Conservation (phyloP, 2,888 invertebrate genomes). For the Gastrophysa polygoni region DNA sequence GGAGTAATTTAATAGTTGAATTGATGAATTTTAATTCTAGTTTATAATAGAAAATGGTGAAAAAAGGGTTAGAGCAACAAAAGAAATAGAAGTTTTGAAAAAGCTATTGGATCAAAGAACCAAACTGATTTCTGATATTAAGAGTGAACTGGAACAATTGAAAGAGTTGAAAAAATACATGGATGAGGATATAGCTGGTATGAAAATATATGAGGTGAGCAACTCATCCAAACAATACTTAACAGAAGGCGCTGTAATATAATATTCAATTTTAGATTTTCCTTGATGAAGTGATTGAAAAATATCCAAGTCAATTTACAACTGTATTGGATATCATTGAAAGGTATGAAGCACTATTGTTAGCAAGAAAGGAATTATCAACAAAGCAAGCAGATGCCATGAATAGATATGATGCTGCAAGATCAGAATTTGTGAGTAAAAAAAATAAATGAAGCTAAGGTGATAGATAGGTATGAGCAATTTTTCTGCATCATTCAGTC, state of each 20-base stretch:
- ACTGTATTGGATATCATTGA: constrained; percentile 6
- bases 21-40: constrained; percentile 22
- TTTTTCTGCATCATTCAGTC: too few species aligned
- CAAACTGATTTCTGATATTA: not conserved
- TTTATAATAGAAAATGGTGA: constrained; percentile 37
- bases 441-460: not conserved
- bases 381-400: constrained; percentile 26
- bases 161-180: constrained; percentile 8
- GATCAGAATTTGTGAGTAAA: constrained; percentile 32
- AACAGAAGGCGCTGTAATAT: not conserved
- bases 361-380: constrained; percentile 27
- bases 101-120: not conserved
- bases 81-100: constrained; percentile 16
- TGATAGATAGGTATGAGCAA: too few species aligned
- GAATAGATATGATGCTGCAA: constrained; percentile 27
- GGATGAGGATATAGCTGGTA: not conserved
- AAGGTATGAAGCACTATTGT: constrained; percentile 32
- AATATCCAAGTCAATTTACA: constrained; percentile 1
- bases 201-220: constrained; percentile 29
- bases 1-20: too few species aligned
- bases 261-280: constrained; percentile 10
- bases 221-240: too few species aligned
- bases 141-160: not conserved
- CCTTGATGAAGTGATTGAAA: not conserved
- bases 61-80: constrained; percentile 27